Evolutionary conservation across 2,797 vertebrate genomes (phyloP).

Genomic region (Platalea minor): DNA sequence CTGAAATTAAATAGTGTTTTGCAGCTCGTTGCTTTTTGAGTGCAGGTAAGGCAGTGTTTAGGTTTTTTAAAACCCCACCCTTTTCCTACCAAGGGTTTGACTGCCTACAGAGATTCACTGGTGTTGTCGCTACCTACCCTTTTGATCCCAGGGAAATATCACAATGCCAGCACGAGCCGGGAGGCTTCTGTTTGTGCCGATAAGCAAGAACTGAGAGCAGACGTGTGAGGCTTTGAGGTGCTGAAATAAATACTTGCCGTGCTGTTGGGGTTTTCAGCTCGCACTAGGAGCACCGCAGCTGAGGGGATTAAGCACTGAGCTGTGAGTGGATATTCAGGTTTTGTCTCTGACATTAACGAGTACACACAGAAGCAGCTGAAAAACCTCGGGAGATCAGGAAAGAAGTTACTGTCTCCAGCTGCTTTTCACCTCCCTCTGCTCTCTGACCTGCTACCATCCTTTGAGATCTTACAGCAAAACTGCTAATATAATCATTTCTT

Average conservation of each 20-base stretch:
- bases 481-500: not conserved
- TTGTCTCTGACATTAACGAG: not conserved
- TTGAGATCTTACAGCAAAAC: not conserved
- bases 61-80: not conserved
- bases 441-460: not conserved
- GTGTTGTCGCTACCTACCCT: not conserved
- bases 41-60: not conserved
- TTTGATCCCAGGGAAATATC: not conserved
- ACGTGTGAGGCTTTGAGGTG: not conserved
- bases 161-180: accelerated
- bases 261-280: not conserved
- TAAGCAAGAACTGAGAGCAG: not conserved
- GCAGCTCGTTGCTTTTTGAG: not conserved
- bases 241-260: not conserved
- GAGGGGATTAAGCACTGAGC: not conserved
- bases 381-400: not conserved
- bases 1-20: not conserved
- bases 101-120: not conserved
- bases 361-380: not conserved
- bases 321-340: not conserved
- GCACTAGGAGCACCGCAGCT: accelerated
- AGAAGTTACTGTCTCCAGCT: not conserved
- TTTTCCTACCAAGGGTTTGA: not conserved
- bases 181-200: not conserved
- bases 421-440: not conserved